Percentiles rank a stretch among this genome's conserved stretches.
Evolutionary conservation across 2,113 vertebrate species (phyloP).

Genomic region (Proteles cristata): DNA sequence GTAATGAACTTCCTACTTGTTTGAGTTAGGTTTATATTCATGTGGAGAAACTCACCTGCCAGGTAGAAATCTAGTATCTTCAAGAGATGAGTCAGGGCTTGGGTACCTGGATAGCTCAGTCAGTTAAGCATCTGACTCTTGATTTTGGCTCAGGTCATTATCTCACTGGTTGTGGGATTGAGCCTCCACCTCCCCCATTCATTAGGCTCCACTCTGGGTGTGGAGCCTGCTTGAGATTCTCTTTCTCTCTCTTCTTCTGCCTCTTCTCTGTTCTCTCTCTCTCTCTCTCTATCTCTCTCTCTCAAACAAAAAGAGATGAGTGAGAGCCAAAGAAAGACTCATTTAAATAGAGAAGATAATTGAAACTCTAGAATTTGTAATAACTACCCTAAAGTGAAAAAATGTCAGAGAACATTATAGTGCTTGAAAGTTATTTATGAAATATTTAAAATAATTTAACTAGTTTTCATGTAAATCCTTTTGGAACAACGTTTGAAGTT

Average conservation of each 20-base stretch:
- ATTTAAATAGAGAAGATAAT: background rate
- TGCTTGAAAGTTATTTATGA: slow-evolving; percentile 6
- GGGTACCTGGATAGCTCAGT: background rate
- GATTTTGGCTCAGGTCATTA: no score
- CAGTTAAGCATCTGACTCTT: no score
- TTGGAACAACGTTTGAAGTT: background rate
- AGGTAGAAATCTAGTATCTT: slow-evolving; percentile 1
- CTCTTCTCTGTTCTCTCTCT: no score
- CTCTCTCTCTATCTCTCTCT: no score
- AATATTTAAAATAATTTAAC: background rate
- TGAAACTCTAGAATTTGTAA: background rate
- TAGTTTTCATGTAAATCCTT: background rate
- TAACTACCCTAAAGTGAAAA: background rate
- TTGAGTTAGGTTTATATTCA: background rate
- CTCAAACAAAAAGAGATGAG: background rate
- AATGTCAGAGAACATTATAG: background rate
- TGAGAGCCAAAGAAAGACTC: background rate
- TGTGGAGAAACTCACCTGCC: background rate
- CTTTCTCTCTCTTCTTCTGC: no score
- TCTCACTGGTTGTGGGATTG: no score
- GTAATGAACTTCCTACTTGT: background rate
- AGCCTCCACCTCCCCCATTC: no score
- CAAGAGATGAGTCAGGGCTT: background rate
- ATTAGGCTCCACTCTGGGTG: no score
- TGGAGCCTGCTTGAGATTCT: no score